phyloP scores from a whole-genome alignment of 2,113 vertebrate species.

The Vombatus ursinus region DNA sequence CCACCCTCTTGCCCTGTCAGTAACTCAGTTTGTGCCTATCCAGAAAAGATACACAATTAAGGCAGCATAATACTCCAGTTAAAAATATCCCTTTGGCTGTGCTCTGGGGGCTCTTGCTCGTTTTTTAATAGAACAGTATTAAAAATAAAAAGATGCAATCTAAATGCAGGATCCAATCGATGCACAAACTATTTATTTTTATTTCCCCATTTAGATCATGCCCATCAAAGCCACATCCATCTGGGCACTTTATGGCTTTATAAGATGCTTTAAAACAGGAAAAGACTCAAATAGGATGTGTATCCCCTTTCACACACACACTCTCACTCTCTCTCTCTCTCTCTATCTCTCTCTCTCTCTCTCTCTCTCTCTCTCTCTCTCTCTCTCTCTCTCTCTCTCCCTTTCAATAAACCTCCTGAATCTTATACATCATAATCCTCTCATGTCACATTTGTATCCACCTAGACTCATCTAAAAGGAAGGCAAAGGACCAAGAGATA shows the following conservation, averaged over 20 bases:
- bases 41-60: constrained; percentile 71
- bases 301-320: neutral
- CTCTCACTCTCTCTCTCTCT: too few relatives aligned
- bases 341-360: too few relatives aligned
- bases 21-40: constrained; percentile 45
- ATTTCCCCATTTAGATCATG: constrained; percentile 72
- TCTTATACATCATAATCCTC: constrained; percentile 57
- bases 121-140: constrained; percentile 62
- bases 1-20: constrained; percentile 11
- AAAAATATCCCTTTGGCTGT: constrained; percentile 56
- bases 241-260: constrained; percentile 68
- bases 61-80: constrained; percentile 51
- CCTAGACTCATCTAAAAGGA: neutral
- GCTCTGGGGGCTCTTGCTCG: constrained; percentile 59
- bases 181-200: constrained; percentile 76
- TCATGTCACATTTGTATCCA: neutral
- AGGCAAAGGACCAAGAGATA: constrained; percentile 41
- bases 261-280: constrained; percentile 63
- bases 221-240: constrained; percentile 63
- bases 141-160: constrained; percentile 69
- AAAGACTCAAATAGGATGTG: constrained; percentile 57
- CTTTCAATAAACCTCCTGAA: constrained; percentile 44
- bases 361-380: too few relatives aligned
- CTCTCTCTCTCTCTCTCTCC: too few relatives aligned
- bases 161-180: constrained; percentile 66